A percentile compares a stretch with the other conserved stretches of the same genome.
These are phyloP conservation scores for Hestina assimilis DNA, from an alignment of 1,140 invertebrate species.

Conservation along the genomic window DNA sequence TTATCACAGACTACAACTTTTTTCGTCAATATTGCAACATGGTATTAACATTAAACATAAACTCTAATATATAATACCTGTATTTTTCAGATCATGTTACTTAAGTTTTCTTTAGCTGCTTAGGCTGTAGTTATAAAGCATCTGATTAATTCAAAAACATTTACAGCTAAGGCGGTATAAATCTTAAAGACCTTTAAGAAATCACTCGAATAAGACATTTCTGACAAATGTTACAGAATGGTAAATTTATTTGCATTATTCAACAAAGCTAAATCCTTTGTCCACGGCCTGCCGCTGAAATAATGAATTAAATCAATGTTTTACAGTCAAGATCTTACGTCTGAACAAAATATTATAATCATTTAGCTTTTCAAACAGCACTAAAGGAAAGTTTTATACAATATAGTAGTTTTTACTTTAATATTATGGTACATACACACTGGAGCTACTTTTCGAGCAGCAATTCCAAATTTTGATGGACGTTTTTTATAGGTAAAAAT, in stretches of 20 bases:
- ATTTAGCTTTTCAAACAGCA: constrained; percentile 52
- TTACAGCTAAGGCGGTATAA: constrained; percentile 62
- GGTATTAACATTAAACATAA: too few relatives aligned
- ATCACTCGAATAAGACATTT: constrained; percentile 73
- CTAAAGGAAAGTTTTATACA: constrained; percentile 14
- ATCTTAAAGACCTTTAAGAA: constrained; percentile 64
- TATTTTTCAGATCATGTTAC: too few relatives aligned
- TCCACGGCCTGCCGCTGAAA: constrained; percentile 64
- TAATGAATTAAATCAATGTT: constrained; percentile 74
- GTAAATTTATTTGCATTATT: constrained; percentile 76
- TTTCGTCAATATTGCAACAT: too few relatives aligned
- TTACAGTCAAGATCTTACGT: constrained; percentile 62
- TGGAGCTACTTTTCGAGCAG: too few relatives aligned
- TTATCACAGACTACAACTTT: too few relatives aligned
- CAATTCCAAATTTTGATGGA: too few relatives aligned
- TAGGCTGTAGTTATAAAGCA: constrained; percentile 7
- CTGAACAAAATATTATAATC: constrained; percentile 63
- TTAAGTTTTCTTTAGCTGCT: too few relatives aligned
- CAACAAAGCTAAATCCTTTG: constrained; percentile 74
- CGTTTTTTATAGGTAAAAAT: too few relatives aligned
- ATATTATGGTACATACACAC: too few relatives aligned
- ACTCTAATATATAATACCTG: too few relatives aligned
- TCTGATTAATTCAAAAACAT: constrained; percentile 52
- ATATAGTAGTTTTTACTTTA: too few relatives aligned
- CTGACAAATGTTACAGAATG: constrained; percentile 76